Evolutionary conservation across 2,797 vertebrate genomes (phyloP).

Genomic region (Threskiornis aethiopicus): DNA sequence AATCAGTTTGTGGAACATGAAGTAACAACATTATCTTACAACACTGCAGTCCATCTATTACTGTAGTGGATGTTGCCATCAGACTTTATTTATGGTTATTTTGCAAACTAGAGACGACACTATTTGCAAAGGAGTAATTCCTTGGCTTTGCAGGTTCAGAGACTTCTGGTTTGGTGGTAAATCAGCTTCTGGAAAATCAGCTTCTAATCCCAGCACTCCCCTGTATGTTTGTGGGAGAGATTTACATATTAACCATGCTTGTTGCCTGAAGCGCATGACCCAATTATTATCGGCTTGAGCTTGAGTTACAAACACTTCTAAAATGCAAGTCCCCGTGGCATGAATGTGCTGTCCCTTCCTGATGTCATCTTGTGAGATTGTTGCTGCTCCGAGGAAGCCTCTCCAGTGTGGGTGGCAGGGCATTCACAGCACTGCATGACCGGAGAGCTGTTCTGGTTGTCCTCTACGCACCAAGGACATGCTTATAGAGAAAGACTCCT

Average conservation of each 20-base stretch:
- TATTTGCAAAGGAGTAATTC: not conserved
- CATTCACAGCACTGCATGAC: too few species aligned
- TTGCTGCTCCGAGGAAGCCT: not conserved
- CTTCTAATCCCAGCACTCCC: not conserved
- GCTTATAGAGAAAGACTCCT: not conserved
- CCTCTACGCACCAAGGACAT: not conserved
- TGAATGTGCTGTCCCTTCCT: not conserved
- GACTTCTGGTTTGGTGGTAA: not conserved
- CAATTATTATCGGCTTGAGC: fast-evolving
- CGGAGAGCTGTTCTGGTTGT: not conserved
- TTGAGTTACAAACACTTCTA: not conserved
- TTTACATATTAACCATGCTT: not conserved
- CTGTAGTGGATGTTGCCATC: not conserved
- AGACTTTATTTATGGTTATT: not conserved
- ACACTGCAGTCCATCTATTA: not conserved
- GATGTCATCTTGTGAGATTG: not conserved
- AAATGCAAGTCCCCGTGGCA: not conserved
- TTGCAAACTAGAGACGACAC: not conserved
- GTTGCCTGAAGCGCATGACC: not conserved
- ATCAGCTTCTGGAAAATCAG: not conserved
- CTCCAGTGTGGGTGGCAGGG: not conserved
- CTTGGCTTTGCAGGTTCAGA: not conserved
- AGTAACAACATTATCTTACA: not conserved
- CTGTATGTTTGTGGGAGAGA: not conserved
- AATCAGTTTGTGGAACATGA: not conserved